Conservation (phyloP, 1,140 invertebrate genomes). For the Temnothorax curvispinosus region DNA sequence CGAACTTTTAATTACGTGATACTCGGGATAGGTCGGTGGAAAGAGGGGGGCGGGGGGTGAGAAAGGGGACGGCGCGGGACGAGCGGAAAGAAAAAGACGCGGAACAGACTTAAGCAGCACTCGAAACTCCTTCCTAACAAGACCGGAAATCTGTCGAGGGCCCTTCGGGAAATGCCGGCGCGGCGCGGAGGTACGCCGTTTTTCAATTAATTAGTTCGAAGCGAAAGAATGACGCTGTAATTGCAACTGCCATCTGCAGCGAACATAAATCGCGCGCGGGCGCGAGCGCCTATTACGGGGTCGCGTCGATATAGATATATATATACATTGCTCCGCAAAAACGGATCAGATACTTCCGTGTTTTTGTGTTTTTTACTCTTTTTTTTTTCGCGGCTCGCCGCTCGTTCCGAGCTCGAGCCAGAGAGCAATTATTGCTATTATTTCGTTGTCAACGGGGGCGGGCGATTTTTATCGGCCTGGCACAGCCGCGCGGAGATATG, state of each 20-base stretch:
- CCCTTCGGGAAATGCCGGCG: conserved; percentile 2
- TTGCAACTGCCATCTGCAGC: conserved; percentile 47
- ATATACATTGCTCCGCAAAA: conserved; percentile 9
- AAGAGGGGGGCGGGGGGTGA: conserved; percentile 2
- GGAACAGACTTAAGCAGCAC: conserved; percentile 67
- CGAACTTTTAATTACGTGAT: conserved; percentile 82
- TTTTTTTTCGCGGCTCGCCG: neutral
- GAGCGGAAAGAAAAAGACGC: conserved; percentile 16
- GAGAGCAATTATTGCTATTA: conserved; percentile 52
- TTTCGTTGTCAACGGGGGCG: neutral
- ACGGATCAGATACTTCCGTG: conserved; percentile 12
- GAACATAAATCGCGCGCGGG: conserved; percentile 35
- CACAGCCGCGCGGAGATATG: too few species aligned
- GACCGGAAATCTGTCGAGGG: conserved; percentile 71
- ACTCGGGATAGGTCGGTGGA: conserved; percentile 66
- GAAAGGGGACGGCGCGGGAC: neutral
- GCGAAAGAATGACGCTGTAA: conserved; percentile 43
- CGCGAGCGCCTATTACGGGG: neutral
- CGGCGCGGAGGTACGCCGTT: neutral
- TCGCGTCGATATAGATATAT: conserved; percentile 7
- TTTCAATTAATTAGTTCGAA: conserved; percentile 65
- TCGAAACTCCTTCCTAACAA: conserved; percentile 73
- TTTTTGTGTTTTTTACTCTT: neutral
- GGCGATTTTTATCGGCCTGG: conserved; percentile 12
- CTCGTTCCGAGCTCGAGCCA: neutral